Evolutionary conservation across 35 echinoderm and acorn worm species (phyloP).

Genomic region (Amphiura filiformis): DNA sequence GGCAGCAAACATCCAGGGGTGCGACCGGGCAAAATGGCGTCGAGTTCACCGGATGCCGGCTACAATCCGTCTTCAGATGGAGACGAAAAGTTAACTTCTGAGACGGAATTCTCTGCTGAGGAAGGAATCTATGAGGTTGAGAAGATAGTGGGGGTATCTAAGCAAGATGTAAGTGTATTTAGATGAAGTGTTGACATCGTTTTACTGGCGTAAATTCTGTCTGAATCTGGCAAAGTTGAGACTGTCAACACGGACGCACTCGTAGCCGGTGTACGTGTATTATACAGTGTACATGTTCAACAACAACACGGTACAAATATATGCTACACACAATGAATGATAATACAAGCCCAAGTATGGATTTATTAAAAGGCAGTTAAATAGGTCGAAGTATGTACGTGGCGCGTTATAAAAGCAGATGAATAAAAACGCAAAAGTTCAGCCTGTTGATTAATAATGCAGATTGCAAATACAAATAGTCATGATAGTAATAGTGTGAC

Average conservation of each 20-base stretch:
- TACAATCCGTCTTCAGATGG: constrained; percentile 7
- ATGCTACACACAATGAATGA: no score
- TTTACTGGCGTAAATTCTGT: neutral
- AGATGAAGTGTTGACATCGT: neutral
- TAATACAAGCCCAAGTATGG: no score
- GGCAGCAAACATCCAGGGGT: neutral
- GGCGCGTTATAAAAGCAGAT: no score
- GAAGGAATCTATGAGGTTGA: constrained; percentile 65
- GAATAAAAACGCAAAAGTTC: no score
- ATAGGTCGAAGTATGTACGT: no score
- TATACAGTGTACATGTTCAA: neutral
- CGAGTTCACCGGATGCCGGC: constrained; percentile 19
- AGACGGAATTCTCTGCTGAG: constrained; percentile 10
- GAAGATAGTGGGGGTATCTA: constrained; percentile 56
- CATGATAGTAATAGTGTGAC: no score
- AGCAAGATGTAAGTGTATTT: constrained; percentile 30
- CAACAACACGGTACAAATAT: neutral
- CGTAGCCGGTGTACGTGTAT: neutral
- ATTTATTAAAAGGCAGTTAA: no score
- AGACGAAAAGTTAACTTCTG: constrained; percentile 42
- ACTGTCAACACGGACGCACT: neutral
- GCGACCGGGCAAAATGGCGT: neutral
- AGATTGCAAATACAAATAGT: no score
- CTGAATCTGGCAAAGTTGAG: neutral
- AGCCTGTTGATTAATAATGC: no score